Conservation (phyloP, 2,888 invertebrate species). For the Slavum lentiscoides region DNA sequence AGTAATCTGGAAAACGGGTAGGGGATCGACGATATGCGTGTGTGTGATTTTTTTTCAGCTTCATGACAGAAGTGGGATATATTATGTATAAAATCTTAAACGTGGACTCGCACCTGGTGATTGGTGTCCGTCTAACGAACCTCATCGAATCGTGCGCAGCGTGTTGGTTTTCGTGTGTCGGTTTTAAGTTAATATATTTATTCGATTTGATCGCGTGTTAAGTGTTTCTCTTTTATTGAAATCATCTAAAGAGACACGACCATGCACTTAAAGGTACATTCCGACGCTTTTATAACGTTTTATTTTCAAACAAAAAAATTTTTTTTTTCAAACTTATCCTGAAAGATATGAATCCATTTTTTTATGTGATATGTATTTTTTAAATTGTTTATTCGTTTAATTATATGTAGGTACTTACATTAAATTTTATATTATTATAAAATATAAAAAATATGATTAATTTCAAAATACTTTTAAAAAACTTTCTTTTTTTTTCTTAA, state of each 20-base stretch:
- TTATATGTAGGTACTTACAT: too few species aligned
- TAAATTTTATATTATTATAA: too few species aligned
- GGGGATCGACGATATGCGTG: background rate
- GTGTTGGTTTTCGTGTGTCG: conserved; percentile 5
- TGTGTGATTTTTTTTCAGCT: conserved; percentile 3
- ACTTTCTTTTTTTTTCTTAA: conserved; percentile 5
- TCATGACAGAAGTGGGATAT: conserved; percentile 40
- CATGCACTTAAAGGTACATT: conserved; percentile 42
- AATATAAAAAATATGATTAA: too few species aligned
- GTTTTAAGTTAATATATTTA: background rate
- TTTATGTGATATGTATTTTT: too few species aligned
- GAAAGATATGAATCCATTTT: too few species aligned
- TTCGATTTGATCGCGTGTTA: conserved; percentile 19
- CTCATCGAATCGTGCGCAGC: conserved; percentile 46
- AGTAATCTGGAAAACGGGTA: conserved; percentile 26
- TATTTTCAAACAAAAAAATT: too few species aligned
- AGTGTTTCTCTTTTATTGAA: conserved; percentile 6
- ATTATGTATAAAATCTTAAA: conserved; percentile 39
- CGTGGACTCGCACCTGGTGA: conserved; percentile 39
- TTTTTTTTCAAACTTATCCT: too few species aligned
- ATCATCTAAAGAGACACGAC: background rate
- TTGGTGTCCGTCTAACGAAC: conserved; percentile 52
- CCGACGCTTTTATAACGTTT: background rate
- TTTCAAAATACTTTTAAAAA: background rate
- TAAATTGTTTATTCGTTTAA: too few species aligned